Base-by-base conservation (phyloP, 2,113 vertebrate genomes). In the Lasiurus cinereus region DNA sequence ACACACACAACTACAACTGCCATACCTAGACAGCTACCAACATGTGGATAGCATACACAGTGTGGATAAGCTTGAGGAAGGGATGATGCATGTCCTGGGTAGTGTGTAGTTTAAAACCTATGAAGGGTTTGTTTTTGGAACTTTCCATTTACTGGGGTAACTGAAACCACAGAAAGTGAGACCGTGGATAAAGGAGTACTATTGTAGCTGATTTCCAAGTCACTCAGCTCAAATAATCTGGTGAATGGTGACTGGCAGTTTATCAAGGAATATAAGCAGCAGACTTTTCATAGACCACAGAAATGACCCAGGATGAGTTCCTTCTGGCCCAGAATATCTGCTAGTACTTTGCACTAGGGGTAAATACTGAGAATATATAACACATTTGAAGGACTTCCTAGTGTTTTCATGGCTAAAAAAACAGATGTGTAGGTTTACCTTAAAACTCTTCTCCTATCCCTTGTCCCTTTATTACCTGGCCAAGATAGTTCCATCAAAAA, bases 71-170 rank as follows among this genome's bases (percentile, higher is more conserved):
- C 56, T 43, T 56, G 24, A 82, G 24, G 27, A 62, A 82, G 56
- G 54, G 54, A 43, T 62, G 79, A 31, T 82, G 46, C 79, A 64
- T 11, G 15, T 46, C 56, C 56, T 31, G 56, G 56, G 79, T 46
- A 52, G 22, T 56, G 52, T 29, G 56, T 16, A 64, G 9, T 46
- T 83, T 64, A 83, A 83, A 64, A 83, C 79, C 56, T 46, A 46
- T 83, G 36, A 82, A 83, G 64, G 64, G 79, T 83, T 83, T 83
- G 79, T 43, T 83, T 46, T 36, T 83, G 79, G 56, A 83, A 64
- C 56, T 83, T 54, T 78, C 76, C 76, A 33, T 54, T 33, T 78
- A 33, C n/a, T 22, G n/a, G 50, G n/a, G 50, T 54, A 54, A 78
- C 50, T n/a, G 78, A 64, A 64, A 82, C 56, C 0, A 1, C 59